phyloP scores from a whole-genome alignment of 2,797 vertebrate species.

The Protonibea diacanthus region DNA sequence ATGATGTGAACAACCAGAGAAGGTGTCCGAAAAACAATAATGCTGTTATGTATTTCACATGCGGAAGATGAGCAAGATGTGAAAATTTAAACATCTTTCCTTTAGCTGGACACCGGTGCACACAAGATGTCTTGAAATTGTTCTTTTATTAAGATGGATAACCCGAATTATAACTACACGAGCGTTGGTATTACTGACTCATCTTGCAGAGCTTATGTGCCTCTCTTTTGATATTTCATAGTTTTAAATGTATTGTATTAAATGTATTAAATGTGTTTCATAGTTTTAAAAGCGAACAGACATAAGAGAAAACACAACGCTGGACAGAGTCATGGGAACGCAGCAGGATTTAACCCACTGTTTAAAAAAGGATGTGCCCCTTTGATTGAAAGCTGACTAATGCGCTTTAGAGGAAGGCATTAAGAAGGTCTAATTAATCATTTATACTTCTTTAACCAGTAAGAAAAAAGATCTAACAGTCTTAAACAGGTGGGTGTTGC shows the following conservation, averaged over 20 bases:
- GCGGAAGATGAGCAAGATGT: background rate
- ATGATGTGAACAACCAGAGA: conserved; percentile 1
- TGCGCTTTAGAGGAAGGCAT: conserved; percentile 45
- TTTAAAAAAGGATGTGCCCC: conserved; percentile 36
- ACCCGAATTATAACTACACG: background rate
- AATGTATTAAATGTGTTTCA: no score
- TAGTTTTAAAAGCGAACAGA: conserved; percentile 9
- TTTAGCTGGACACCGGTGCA: background rate
- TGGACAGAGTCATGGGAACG: background rate
- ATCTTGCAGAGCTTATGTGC: background rate
- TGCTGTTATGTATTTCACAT: background rate
- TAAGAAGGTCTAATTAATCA: conserved; percentile 61
- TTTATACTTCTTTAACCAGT: conserved; percentile 41
- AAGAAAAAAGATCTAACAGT: conserved; percentile 15
- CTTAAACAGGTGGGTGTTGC: conserved; percentile 30
- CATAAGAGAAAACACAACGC: background rate
- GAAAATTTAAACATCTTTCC: background rate
- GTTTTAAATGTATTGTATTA: background rate
- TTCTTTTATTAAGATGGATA: conserved; percentile 10
- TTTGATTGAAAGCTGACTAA: conserved; percentile 56
- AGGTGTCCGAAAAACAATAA: background rate
- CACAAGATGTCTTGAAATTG: background rate
- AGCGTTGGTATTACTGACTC: conserved; percentile 9
- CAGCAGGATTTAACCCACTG: background rate
- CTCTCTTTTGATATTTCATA: background rate